These are phyloP conservation scores for Ginglymostoma cirratum DNA, from an alignment of 2,113 vertebrate species.

Conservation along the genomic window DNA sequence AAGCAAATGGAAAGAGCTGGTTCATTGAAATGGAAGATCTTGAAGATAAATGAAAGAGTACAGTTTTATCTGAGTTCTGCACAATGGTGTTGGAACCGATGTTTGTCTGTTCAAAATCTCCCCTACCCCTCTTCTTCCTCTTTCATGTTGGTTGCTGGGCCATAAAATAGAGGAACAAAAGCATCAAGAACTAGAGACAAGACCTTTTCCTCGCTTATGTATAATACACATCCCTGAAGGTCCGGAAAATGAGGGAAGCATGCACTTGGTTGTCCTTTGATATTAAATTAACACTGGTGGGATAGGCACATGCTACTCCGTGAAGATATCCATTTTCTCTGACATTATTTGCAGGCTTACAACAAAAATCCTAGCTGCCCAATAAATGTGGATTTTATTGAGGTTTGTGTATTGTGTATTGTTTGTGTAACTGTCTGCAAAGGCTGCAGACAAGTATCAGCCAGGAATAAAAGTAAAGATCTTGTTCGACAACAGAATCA, in stretches of 20 bases:
- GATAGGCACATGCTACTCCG: background rate
- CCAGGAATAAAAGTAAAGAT: too few species aligned
- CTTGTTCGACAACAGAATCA: too few species aligned
- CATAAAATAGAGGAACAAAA: background rate
- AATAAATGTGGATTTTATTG: too few species aligned
- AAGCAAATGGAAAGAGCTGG: background rate
- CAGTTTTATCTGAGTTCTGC: background rate
- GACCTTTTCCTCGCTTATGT: background rate
- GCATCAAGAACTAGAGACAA: background rate
- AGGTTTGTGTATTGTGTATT: background rate
- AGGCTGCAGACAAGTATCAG: background rate
- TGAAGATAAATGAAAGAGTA: background rate
- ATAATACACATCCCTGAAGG: background rate
- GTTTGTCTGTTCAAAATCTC: background rate
- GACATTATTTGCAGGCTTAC: background rate
- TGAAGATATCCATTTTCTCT: background rate
- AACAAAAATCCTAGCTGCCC: background rate
- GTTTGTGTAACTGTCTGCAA: background rate
- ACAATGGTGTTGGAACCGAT: background rate
- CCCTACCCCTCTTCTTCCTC: background rate
- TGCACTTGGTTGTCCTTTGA: background rate
- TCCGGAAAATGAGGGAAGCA: background rate
- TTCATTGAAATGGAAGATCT: background rate
- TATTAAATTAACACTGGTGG: background rate
- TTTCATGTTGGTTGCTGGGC: background rate